These are phyloP conservation scores for Sebastes matsubarae DNA, from an alignment of 2,797 vertebrate species.

Conservation along the genomic window DNA sequence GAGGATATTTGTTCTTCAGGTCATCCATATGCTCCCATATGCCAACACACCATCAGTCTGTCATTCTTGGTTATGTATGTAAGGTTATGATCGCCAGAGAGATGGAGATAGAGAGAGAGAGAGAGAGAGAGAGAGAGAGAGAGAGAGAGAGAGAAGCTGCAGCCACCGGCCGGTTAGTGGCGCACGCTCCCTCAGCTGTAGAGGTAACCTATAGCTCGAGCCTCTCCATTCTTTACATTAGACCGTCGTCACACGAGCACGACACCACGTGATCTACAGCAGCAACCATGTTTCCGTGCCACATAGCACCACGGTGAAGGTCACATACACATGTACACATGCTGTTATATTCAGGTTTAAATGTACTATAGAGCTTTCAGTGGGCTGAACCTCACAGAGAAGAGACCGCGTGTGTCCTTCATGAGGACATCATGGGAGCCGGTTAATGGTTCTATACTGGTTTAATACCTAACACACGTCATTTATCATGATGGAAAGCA, in stretches of 20 bases:
- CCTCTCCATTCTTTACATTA: background rate
- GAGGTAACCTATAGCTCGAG: background rate
- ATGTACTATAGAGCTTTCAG: too few relatives aligned
- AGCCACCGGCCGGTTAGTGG: background rate
- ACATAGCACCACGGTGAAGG: constrained; percentile 57
- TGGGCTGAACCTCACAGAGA: background rate
- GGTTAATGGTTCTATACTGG: background rate
- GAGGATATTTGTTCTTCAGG: background rate
- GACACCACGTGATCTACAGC: constrained; percentile 64
- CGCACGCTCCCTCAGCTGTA: background rate
- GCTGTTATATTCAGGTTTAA: fast-evolving
- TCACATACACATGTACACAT: constrained; percentile 38
- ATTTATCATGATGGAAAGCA: background rate
- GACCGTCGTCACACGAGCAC: constrained; percentile 9
- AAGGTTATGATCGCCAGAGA: background rate
- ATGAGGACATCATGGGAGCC: too few relatives aligned
- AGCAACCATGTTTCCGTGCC: constrained; percentile 51
- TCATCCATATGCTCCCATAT: too few relatives aligned
- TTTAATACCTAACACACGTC: background rate
- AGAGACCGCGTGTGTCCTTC: too few relatives aligned
- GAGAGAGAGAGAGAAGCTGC: background rate
- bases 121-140: fast-evolving
- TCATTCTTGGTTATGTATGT: background rate
- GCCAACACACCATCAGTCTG: background rate
- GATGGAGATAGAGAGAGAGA: too few relatives aligned